These are phyloP conservation scores for Hofmannophila pseudospretella DNA, from an alignment of 2,888 invertebrate genomes.

Conservation along the genomic window DNA sequence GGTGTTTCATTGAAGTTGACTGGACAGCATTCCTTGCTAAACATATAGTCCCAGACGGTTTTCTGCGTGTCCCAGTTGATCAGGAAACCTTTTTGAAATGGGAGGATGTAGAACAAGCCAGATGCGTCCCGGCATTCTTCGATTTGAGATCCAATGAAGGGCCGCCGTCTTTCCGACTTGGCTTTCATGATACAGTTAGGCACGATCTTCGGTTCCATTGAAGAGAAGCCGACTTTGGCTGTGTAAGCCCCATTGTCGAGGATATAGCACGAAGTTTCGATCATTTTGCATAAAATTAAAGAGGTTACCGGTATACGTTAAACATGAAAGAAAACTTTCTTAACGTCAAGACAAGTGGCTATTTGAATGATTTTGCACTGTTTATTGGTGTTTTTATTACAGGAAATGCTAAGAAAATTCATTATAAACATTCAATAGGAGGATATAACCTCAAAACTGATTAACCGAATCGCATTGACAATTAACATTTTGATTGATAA, in stretches of 20 bases:
- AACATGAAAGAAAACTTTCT: no score
- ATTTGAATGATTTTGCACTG: no score
- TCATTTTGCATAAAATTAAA: conserved; percentile 42
- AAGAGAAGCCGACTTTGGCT: conserved; percentile 90
- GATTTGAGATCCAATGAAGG: conserved; percentile 94
- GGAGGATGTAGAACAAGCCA: conserved; percentile 94
- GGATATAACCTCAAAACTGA: no score
- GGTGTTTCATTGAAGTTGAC: conserved; percentile 87
- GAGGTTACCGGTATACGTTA: no score
- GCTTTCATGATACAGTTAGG: conserved; percentile 99
- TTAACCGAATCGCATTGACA: no score
- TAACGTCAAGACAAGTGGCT: no score
- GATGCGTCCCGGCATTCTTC: conserved; percentile 98
- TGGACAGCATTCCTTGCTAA: conserved; percentile 90
- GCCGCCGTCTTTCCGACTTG: conserved; percentile 94
- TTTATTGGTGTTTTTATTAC: no score
- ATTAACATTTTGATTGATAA: no score
- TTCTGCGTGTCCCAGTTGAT: conserved; percentile 98
- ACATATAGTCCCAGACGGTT: conserved; percentile 96
- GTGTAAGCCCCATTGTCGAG: conserved; percentile 94
- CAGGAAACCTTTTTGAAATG: conserved; percentile 96
- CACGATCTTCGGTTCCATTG: conserved; percentile 83
- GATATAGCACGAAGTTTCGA: conserved; percentile 77
- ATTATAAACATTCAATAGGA: no score
- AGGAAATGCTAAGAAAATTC: no score